Conservation (phyloP, 2,797 vertebrate genomes). For the Ciconia nigra region DNA sequence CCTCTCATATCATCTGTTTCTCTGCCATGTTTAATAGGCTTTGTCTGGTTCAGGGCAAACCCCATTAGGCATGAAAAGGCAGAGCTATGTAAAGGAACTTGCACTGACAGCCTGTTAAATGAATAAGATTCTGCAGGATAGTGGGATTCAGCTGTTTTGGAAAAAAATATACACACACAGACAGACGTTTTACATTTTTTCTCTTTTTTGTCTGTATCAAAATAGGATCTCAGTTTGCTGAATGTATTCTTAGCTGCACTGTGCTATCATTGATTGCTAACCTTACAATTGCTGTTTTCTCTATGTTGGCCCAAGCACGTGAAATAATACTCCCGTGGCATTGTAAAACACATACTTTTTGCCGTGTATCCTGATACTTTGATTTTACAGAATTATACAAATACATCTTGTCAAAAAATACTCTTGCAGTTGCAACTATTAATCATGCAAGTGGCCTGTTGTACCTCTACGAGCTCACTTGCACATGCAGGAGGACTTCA, state of each 20-base stretch:
- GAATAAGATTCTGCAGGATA: not conserved
- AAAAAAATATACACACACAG: not conserved
- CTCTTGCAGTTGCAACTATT: not conserved
- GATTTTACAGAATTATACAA: not conserved
- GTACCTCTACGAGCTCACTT: not conserved
- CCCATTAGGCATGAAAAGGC: slow-evolving; percentile 68
- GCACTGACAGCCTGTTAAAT: slow-evolving; percentile 43
- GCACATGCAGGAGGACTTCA: not conserved
- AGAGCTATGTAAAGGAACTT: slow-evolving; percentile 53
- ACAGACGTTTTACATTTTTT: not conserved
- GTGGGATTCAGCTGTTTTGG: not conserved
- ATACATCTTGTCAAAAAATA: too few relatives aligned
- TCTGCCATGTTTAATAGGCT: slow-evolving; percentile 61
- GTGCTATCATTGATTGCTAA: not conserved
- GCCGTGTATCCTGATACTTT: not conserved
- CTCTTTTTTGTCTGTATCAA: not conserved
- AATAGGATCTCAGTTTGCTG: not conserved
- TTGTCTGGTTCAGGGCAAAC: slow-evolving; percentile 71
- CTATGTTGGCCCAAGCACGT: not conserved
- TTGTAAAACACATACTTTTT: not conserved
- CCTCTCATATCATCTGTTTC: not conserved
- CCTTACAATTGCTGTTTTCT: not conserved
- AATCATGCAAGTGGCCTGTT: accelerated
- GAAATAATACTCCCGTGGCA: not conserved
- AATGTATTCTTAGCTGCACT: not conserved